A percentile compares a stretch with the other conserved stretches of the same genome.
Evolutionary conservation across 2,113 vertebrate genomes (phyloP).

Genomic region (Nicator chloris): DNA sequence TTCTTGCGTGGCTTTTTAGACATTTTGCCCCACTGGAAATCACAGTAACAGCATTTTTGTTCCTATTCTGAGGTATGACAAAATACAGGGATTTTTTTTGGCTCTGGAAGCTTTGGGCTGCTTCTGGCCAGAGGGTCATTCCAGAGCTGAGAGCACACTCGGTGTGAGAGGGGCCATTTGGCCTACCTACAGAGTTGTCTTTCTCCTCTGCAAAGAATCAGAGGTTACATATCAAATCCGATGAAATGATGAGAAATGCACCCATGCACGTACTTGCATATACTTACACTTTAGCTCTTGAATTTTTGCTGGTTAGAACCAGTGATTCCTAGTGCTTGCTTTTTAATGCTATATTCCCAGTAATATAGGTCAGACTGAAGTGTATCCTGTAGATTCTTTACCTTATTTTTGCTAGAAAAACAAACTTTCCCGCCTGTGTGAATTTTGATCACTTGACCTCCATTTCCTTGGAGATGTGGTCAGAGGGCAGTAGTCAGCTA

Average conservation of each 20-base stretch:
- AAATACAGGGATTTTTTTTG: not conserved
- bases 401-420: not conserved
- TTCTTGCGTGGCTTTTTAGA: not conserved
- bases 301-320: not conserved
- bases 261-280: not conserved
- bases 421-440: not conserved
- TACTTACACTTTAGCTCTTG: not conserved
- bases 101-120: not conserved
- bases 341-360: not conserved
- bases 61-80: not conserved
- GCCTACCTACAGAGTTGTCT: not conserved
- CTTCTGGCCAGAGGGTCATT: not conserved
- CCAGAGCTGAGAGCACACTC: not conserved
- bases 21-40: not conserved
- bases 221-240: not conserved
- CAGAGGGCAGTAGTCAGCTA: not conserved
- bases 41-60: not conserved
- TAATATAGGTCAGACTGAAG: not conserved
- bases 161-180: not conserved
- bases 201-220: not conserved
- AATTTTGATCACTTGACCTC: constrained; percentile 15
- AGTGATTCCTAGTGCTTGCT: not conserved
- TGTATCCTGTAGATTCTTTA: not conserved
- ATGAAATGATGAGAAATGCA: not conserved
- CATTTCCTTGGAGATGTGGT: constrained; percentile 28